phyloP scores from a whole-genome alignment of 2,797 vertebrate species.

The Melopsittacus undulatus region DNA sequence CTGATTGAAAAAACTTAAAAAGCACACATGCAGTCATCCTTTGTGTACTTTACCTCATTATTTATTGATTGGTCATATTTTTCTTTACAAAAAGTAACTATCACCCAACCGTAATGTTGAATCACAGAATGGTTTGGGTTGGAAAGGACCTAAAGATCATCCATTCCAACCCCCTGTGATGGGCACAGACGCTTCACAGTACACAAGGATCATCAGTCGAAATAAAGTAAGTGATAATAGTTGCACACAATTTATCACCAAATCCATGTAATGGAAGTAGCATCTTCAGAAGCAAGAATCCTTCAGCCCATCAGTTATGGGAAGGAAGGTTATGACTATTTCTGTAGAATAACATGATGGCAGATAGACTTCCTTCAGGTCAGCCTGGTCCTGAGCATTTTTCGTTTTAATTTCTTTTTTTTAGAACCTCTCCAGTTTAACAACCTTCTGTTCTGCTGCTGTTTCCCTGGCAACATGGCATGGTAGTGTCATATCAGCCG shows the following conservation, averaged over 20 bases:
- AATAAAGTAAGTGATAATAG: not conserved
- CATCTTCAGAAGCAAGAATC: not conserved
- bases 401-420: not conserved
- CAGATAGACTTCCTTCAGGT: not conserved
- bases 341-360: not conserved
- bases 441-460: not conserved
- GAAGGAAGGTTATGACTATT: not conserved
- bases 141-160: not conserved
- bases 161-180: not conserved
- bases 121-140: not conserved
- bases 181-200: not conserved
- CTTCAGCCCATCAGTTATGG: not conserved
- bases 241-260: not conserved
- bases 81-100: not conserved
- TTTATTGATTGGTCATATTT: not conserved
- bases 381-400: not conserved
- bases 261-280: not conserved
- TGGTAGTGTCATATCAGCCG: not conserved
- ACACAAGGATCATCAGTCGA: not conserved
- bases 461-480: not conserved
- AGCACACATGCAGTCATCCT: not conserved
- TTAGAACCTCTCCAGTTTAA: not conserved
- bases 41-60: not conserved
- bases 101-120: not conserved
- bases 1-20: not conserved